Base-by-base conservation (phyloP, 2,797 vertebrate genomes). In the Erpetoichthys calabaricus region DNA sequence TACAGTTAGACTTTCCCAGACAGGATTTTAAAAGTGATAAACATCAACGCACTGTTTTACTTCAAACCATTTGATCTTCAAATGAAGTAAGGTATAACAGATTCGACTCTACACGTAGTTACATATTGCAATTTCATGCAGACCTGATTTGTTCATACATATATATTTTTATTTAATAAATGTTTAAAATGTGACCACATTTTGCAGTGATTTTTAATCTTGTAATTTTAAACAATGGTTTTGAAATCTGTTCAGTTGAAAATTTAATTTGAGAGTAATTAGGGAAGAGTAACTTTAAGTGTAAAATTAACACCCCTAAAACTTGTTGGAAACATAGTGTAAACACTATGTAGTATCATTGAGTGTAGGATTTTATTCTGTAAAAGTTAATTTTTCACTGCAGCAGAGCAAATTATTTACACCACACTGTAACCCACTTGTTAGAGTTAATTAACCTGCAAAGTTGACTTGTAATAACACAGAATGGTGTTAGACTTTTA, bases 1-100 rank as follows among this genome's bases (percentile, higher is more conserved):
- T 70, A 56, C 47, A 46, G 56, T 64, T 44, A 54, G 7, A 6
- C 10, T 83, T 79, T 64, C 61, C 57, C 63, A 51, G 55, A 68
- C 49, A 55, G 2, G 8, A 6, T 57, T 61, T 1, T 63, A 46
- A 65, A 65, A 5, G 59, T 62, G 6, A 55, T 62, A 25, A 4
- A 64, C 46, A 55, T 67, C 25, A 59, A 58, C 60, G 45, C 68
- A 6, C 57, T 67, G 45, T 60, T 41, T 57, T 65, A 64, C 57
- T 65, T 61, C 44, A 65, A 67, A 61, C 59, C 60, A 57, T 63
- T 61, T 63, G 63, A 65, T 65, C 42, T 67, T 56, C 66, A 65
- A 53, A 65, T 63, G 4, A 65, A 57, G 44, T 65, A 59, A 59
- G 63, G 59, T 45, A 63, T 42, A 8, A 61, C 63, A 57, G 63